Evolutionary conservation across 2,888 invertebrate genomes (phyloP).

Genomic region (Lycaena phlaeas): DNA sequence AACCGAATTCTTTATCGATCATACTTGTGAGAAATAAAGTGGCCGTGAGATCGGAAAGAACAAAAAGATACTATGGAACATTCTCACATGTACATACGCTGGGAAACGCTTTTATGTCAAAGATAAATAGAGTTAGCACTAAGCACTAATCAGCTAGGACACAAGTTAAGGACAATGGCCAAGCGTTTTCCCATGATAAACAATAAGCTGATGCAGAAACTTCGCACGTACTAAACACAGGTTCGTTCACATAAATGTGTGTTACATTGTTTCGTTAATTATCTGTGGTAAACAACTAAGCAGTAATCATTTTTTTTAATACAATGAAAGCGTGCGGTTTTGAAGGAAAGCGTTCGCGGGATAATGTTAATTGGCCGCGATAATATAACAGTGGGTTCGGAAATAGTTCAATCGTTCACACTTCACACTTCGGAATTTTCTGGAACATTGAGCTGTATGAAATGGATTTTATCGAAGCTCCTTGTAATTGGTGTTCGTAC

Average conservation of each 20-base stretch:
- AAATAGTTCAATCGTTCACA: background rate
- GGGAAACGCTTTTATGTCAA: conserved; percentile 54
- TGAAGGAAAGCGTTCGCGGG: background rate
- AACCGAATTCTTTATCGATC: conserved; percentile 43
- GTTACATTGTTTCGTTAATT: conserved; percentile 18
- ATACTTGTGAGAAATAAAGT: conserved; percentile 56
- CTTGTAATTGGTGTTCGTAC: conserved; percentile 3
- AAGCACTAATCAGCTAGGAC: conserved; percentile 57
- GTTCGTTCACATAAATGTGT: conserved; percentile 16
- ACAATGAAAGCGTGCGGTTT: conserved; percentile 2
- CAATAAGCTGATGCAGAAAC: conserved; percentile 34
- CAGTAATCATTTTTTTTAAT: background rate
- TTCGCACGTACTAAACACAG: conserved; percentile 33
- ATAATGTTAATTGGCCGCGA: background rate
- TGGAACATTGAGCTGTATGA: background rate
- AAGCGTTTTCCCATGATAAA: conserved; percentile 39
- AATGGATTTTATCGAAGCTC: conserved; percentile 1
- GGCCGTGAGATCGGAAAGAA: conserved; percentile 52
- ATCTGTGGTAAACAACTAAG: background rate
- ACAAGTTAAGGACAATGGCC: conserved; percentile 53
- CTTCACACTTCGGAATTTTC: background rate
- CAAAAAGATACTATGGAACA: conserved; percentile 38
- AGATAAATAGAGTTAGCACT: conserved; percentile 46
- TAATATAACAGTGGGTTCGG: background rate
- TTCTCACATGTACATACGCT: conserved; percentile 54